Conservation (phyloP, 1,140 invertebrate species). For the Scaptomyza pallida region DNA sequence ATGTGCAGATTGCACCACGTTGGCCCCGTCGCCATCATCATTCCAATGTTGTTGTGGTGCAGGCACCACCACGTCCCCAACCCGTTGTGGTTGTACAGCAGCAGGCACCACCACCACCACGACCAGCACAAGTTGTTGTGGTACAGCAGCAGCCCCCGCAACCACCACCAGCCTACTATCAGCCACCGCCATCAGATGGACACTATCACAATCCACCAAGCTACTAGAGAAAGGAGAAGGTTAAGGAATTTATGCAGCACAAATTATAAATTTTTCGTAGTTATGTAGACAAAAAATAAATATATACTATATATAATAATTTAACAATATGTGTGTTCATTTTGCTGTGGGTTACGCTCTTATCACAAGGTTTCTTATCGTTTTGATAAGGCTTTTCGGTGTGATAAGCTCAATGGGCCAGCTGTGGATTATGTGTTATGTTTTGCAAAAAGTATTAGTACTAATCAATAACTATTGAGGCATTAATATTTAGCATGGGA, state of each 20-base stretch:
- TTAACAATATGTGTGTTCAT: slow-evolving; percentile 9
- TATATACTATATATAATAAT: slow-evolving; percentile 1
- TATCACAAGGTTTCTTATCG: not conserved
- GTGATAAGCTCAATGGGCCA: slow-evolving; percentile 17
- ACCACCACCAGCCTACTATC: slow-evolving; percentile 46
- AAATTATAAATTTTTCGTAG: not conserved
- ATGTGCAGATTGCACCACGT: slow-evolving; percentile 68
- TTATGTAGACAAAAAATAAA: slow-evolving; percentile 6
- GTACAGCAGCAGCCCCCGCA: slow-evolving; percentile 52
- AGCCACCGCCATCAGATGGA: slow-evolving; percentile 29
- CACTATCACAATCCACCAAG: slow-evolving; percentile 69
- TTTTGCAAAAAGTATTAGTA: not conserved
- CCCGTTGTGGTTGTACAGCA: slow-evolving; percentile 65
- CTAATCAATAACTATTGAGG: slow-evolving; percentile 18
- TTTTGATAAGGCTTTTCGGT: not conserved
- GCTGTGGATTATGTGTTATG: slow-evolving; percentile 1
- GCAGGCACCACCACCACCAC: slow-evolving; percentile 46
- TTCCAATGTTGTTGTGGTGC: slow-evolving; percentile 61
- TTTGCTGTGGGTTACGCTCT: not conserved
- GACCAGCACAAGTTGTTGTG: slow-evolving; percentile 7
- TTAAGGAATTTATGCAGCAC: slow-evolving; percentile 34
- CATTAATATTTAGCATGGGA: not conserved
- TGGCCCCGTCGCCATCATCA: slow-evolving; percentile 71
- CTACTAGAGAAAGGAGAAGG: slow-evolving; percentile 18
- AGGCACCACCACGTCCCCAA: slow-evolving; percentile 51